Base-by-base conservation (phyloP, 2,888 invertebrate genomes). In the Acanthosepion pharaonis region DNA sequence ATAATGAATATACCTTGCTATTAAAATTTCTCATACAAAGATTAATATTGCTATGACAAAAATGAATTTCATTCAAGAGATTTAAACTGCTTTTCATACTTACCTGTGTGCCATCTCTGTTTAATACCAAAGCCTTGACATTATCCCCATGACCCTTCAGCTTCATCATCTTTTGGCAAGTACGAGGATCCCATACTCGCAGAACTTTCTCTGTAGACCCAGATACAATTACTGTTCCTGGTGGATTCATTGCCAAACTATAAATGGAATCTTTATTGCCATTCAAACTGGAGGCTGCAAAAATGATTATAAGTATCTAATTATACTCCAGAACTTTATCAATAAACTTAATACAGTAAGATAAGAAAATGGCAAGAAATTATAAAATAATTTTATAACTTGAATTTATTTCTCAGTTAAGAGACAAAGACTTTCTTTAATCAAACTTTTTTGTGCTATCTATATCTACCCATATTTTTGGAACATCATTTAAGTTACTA, bases 251-350 rank as follows among this genome's bases (percentile, higher is more conserved):
- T 53, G 99, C 99, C 96, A 99, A 98, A 97, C 99, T 99, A 97
- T 99, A 99, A 97, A 99, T 99, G 11, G 99, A 99, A 97, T 99
- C 99, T 97, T 99, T 99, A 97, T 99, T 99, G 94, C 99, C 99
- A 96, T 98, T 98, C 94, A 99, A 98, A 97, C 99, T 99, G 94
- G 99, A 99, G 91, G 99, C 98, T 99, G 97, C 91, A 97, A 96
- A 93, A 91, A 94, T 95, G 94, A 78, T n/a, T 11, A 59, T 11
- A 78, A 78, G n/a, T 33, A 11, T 78, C 33, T 78, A 78, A n/a
- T 78, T 78, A n/a, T n/a, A 78, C 20, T 33, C n/a, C 78, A 94
- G 1, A 64, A 53, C 18, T 15, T 42, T 9, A 91, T 48, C n/a
- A 49, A 53, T 33, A 78, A 78, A 78, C 78, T n/a, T 15, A 15